Evolutionary conservation across 1,140 invertebrate genomes (phyloP).

Genomic region (fruit fly (Drosophila melanogaster)): Release_6_plus_ISO1_MT NC_004354.4:8631001-8631500

Average conservation of each 20-base stretch:
- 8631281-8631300: constrained; percentile 78
- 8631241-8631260: constrained; percentile 6
- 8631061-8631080: constrained; percentile 39
- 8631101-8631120: constrained; percentile 3
- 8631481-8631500: not conserved
- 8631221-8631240: constrained; percentile 27
- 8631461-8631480: constrained; percentile 18
- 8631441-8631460: not conserved
- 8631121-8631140: constrained; percentile 76
- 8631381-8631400: constrained; percentile 45
- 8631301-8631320: constrained; percentile 56
- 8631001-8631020: constrained; percentile 18
- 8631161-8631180: constrained; percentile 41
- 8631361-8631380: constrained; percentile 47
- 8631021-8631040: not conserved
- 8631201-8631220: constrained; percentile 44
- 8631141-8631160: constrained; percentile 74
- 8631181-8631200: constrained; percentile 21
- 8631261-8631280: constrained; percentile 53
- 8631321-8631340: constrained; percentile 7
- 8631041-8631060: constrained; percentile 7
- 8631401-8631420: constrained; percentile 49
- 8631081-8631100: constrained; percentile 7
- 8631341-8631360: constrained; percentile 21
- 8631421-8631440: no score